Percentiles rank a stretch among this genome's conserved stretches.
Conservation (phyloP, 2,113 vertebrate species). For the Notechis scutatus region DNA sequence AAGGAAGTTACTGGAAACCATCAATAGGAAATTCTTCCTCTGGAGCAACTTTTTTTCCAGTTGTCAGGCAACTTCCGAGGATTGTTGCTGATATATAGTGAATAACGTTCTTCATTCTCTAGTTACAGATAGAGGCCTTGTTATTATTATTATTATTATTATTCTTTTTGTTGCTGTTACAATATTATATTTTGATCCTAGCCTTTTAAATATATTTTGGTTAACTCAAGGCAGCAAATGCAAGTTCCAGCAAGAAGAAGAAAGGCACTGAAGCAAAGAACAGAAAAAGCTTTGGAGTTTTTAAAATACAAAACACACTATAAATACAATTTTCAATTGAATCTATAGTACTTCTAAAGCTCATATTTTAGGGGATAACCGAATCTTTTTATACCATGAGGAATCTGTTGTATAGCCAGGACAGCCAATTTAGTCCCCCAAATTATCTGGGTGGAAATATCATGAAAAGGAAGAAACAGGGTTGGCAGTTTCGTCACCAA, state of each 20-base stretch:
- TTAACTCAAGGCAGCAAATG: not conserved
- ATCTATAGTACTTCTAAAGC: not conserved
- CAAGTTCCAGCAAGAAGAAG: not conserved
- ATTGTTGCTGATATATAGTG: not conserved
- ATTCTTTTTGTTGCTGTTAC: not conserved
- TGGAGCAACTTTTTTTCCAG: not conserved
- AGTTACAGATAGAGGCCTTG: not conserved
- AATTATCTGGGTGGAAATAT: not conserved
- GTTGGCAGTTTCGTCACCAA: conserved; percentile 27
- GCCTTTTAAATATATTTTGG: not conserved
- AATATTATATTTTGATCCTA: not conserved
- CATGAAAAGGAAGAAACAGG: conserved; percentile 23
- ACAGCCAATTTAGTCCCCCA: fast-evolving
- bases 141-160: not conserved
- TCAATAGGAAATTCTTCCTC: not conserved
- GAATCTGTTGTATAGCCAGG: not conserved
- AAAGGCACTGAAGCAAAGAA: not conserved
- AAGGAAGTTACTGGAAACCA: not conserved
- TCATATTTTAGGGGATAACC: not conserved
- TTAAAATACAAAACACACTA: not conserved
- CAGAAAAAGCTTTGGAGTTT: not conserved
- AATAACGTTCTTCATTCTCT: not conserved
- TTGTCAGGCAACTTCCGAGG: not conserved
- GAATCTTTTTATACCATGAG: not conserved
- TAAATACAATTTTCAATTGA: not conserved